phyloP scores from a whole-genome alignment of 2,888 invertebrate genomes.

The Heterodera filipjevi region DNA sequence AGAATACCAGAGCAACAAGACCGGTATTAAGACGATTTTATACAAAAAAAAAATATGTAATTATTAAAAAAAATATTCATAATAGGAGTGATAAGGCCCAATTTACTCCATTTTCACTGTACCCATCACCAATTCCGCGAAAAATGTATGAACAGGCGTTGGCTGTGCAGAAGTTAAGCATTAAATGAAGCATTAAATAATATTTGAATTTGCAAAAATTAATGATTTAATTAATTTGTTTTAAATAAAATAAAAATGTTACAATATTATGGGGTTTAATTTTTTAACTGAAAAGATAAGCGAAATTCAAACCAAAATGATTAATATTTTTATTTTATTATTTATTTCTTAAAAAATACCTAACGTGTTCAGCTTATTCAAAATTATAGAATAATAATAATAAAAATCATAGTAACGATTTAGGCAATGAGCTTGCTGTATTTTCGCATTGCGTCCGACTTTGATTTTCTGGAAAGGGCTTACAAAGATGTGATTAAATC shows the following conservation, averaged over 20 bases:
- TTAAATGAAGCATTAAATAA: background rate
- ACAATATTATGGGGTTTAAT: too few species aligned
- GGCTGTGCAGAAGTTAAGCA: constrained; percentile 54
- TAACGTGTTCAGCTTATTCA: too few species aligned
- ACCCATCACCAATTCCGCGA: constrained; percentile 62
- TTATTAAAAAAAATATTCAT: constrained; percentile 37
- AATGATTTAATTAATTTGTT: too few species aligned
- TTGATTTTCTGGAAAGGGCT: constrained; percentile 57
- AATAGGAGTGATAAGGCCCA: constrained; percentile 57
- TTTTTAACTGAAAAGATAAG: too few species aligned
- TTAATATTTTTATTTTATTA: too few species aligned
- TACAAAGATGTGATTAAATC: constrained; percentile 57
- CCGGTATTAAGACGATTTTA: background rate
- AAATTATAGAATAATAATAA: too few species aligned
- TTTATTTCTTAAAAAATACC: too few species aligned
- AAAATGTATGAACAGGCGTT: constrained; percentile 56
- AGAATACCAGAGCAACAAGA: background rate
- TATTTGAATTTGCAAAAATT: too few species aligned
- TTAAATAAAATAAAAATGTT: too few species aligned
- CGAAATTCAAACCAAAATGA: too few species aligned
- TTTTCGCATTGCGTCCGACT: constrained; percentile 58
- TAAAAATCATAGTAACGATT: too few species aligned
- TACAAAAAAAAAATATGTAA: background rate
- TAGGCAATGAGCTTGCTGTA: constrained; percentile 56
- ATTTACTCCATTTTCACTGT: constrained; percentile 59